These are phyloP conservation scores for Ectemnius continuus DNA, from an alignment of 2,888 invertebrate genomes.

Conservation along the genomic window DNA sequence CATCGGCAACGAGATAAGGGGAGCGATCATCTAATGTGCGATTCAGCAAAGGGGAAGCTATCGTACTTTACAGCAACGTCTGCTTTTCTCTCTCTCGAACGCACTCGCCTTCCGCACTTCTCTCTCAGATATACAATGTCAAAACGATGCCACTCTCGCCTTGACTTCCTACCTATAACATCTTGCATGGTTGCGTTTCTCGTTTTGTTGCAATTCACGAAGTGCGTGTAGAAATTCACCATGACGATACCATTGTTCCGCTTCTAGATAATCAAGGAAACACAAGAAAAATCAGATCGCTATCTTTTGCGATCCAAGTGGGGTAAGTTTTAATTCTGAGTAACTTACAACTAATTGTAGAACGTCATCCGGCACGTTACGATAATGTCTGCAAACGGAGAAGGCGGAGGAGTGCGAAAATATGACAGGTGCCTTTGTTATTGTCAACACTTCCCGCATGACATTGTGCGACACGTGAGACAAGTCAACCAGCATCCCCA, in stretches of 20 bases:
- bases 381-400: conserved; percentile 78
- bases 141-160: too few species aligned
- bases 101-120: too few species aligned
- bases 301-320: too few species aligned
- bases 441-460: conserved; percentile 80
- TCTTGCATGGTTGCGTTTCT: conserved; percentile 82
- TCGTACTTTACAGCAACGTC: too few species aligned
- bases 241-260: conserved; percentile 85
- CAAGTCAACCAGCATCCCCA: conserved; percentile 83
- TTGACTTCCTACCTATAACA: conserved; percentile 81
- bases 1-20: too few species aligned
- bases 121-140: too few species aligned
- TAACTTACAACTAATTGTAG: conserved; percentile 78
- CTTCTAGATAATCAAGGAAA: conserved; percentile 77
- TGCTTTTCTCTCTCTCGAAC: too few species aligned
- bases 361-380: conserved; percentile 83
- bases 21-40: too few species aligned
- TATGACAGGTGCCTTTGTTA: conserved; percentile 81
- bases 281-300: too few species aligned
- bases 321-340: not conserved
- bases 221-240: conserved; percentile 86
- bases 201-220: conserved; percentile 78
- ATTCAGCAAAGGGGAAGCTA: too few species aligned
- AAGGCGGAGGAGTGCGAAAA: conserved; percentile 83
- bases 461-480: conserved; percentile 81